Conservation (phyloP, 2,113 vertebrate genomes). For the Nansenia antarctica region DNA sequence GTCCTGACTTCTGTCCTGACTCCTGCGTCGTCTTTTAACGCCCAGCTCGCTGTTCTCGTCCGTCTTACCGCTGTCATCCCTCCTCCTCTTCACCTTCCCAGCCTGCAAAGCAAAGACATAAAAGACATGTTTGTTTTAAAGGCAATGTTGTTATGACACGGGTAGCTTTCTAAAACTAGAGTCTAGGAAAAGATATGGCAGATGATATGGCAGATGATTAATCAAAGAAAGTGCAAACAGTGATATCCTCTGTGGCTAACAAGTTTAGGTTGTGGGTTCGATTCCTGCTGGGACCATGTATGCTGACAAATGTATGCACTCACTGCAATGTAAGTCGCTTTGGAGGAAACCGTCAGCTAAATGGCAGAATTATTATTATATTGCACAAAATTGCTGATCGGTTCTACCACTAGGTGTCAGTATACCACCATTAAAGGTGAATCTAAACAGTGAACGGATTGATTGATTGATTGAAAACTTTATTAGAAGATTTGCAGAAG, state of each 20-base stretch:
- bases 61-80: constrained; percentile 37
- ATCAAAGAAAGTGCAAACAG: no score
- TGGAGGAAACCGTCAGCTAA: neutral
- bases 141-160: no score
- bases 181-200: no score
- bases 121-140: no score
- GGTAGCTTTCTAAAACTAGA: no score
- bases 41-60: constrained; percentile 58
- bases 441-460: neutral
- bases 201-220: no score
- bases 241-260: no score
- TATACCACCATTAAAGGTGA: constrained; percentile 18
- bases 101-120: constrained; percentile 46
- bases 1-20: constrained; percentile 55
- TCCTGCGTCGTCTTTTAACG: constrained; percentile 65
- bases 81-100: constrained; percentile 62
- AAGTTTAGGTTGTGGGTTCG: no score
- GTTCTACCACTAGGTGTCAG: constrained; percentile 57
- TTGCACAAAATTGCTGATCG: neutral
- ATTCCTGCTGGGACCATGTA: no score
- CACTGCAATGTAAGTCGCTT: no score
- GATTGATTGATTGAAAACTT: neutral
- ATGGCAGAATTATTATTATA: neutral
- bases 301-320: no score
- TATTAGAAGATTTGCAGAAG: no score